Base-by-base conservation (phyloP, 2,797 vertebrate genomes). In the Distichodus sexfasciatus region DNA sequence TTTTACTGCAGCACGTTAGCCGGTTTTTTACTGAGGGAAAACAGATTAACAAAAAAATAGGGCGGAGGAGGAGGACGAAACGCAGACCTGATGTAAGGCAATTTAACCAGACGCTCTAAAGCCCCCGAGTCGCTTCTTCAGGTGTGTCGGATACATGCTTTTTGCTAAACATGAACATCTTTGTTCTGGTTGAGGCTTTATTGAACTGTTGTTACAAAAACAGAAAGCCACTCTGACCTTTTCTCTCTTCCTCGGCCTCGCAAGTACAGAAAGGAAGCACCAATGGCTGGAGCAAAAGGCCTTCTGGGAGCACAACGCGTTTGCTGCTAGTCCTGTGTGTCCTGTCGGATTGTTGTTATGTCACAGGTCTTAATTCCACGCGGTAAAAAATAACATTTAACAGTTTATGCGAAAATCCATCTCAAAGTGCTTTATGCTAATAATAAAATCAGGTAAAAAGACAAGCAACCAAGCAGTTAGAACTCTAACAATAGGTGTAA, bases 231-330 rank as follows among this genome's bases (percentile, higher is more conserved):
- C n/a, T n/a, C n/a, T n/a, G n/a, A n/a, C n/a, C n/a, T n/a, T n/a
- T n/a, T n/a, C n/a, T 33, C 31, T 33, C 4, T 9, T 33, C 4
- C 31, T 33, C 31, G 4, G 31, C 31, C 9, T 33, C 31, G 31
- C 31, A 33, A 43, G 57, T 29, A 19, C 14, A 10, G 60, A 64
- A 64, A 63, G 59, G 59, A 55, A 47, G 40, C 53, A 71, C 55
- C 41, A 48, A 29, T 71, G 38, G 47, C 40, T 4, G 19, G 54
- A 57, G 21, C 14, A 24, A 12, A 59, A 1, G 68, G 58, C 28
- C 58, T 54, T 70, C 19, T 24, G 51, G 43, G 51, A 64, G 29
- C 15, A 55, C 44, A 57, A 44, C 19, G n/a, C 23, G 44, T 57
- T 53, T 33, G 9, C 9, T 33, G 31, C 31, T 31, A 4, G 28